Evolutionary conservation across 2,888 invertebrate species (phyloP).

Genomic region (Leptinotarsa juncta): DNA sequence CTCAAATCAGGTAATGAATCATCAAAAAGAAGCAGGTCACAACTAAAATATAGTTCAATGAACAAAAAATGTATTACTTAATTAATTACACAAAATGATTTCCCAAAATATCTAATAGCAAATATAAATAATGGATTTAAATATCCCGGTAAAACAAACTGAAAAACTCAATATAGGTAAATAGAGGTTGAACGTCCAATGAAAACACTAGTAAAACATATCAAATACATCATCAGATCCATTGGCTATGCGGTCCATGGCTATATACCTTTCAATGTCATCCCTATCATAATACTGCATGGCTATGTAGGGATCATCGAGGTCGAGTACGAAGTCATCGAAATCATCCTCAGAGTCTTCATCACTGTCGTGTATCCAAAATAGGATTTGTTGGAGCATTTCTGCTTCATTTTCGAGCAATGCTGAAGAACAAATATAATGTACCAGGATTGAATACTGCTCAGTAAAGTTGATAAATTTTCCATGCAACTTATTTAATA

Average conservation of each 20-base stretch:
- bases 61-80: conserved; percentile 15
- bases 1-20: background rate
- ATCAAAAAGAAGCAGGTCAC: background rate
- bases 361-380: conserved; percentile 43
- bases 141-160: background rate
- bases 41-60: background rate
- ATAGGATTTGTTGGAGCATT: conserved; percentile 48
- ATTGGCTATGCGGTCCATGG: conserved; percentile 39
- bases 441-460: background rate
- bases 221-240: conserved; percentile 25
- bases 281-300: conserved; percentile 49
- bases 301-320: conserved; percentile 41
- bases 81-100: conserved; percentile 1
- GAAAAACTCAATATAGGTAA: conserved; percentile 13
- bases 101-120: background rate
- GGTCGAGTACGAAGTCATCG: conserved; percentile 38
- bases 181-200: conserved; percentile 1
- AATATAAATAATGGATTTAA: conserved; percentile 14
- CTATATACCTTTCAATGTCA: conserved; percentile 46
- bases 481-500: too few relatives aligned
- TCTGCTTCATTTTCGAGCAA: conserved; percentile 34
- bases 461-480: background rate
- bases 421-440: conserved; percentile 18
- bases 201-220: conserved; percentile 2
- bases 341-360: conserved; percentile 35